Percentiles rank a stretch among this genome's conserved stretches.
Conservation (phyloP, 2,113 vertebrate genomes). For the Phalacrocorax pelagicus region DNA sequence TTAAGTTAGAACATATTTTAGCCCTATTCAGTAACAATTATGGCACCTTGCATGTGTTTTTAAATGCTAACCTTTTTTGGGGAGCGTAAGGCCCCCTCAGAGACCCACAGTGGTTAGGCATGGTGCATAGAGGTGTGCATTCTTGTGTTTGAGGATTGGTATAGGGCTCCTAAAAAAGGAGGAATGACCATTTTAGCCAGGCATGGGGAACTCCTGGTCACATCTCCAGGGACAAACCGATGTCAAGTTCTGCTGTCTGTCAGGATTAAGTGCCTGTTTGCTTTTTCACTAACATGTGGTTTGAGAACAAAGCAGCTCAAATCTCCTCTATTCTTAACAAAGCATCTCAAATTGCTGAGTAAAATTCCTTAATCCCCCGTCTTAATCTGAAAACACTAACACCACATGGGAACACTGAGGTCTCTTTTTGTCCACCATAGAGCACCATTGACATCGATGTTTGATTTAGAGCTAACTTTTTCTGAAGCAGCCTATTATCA, state of each 20-base stretch:
- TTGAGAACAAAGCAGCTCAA: constrained; percentile 86
- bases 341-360: constrained; percentile 84
- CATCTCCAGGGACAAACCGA: constrained; percentile 84
- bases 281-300: constrained; percentile 82
- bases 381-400: constrained; percentile 81
- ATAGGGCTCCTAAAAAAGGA: constrained; percentile 30
- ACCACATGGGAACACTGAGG: constrained; percentile 44
- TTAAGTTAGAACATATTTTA: constrained; percentile 46
- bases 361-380: constrained; percentile 83
- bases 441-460: background rate
- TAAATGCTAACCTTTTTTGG: background rate
- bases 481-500: constrained; percentile 12
- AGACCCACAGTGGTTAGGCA: background rate
- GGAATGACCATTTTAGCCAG: constrained; percentile 44
- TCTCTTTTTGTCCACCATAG: constrained; percentile 46
- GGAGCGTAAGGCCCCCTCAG: constrained; percentile 14
- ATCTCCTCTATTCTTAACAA: constrained; percentile 80
- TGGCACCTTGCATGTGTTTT: constrained; percentile 8
- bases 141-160: constrained; percentile 64
- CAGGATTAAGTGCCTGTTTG: constrained; percentile 92
- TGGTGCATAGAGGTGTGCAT: background rate
- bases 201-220: constrained; percentile 70
- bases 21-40: constrained; percentile 47
- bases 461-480: background rate
- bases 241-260: constrained; percentile 88